These are phyloP conservation scores for Baronia brevicornis DNA, from an alignment of 2,888 invertebrate genomes.

Conservation along the genomic window DNA sequence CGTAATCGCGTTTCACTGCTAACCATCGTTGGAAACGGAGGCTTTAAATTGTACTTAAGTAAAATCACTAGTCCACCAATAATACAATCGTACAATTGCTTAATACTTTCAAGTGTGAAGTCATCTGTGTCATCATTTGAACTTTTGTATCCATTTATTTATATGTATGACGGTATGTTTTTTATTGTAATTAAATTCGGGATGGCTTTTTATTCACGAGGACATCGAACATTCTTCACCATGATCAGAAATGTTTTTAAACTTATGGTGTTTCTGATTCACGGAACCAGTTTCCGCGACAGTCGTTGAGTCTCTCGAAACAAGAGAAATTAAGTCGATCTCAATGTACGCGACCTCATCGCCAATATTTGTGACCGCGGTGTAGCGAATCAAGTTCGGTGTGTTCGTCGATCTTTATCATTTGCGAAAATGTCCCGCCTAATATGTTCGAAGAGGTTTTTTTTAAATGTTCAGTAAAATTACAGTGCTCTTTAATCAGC, in stretches of 20 bases:
- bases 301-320: constrained; percentile 3
- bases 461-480: no score
- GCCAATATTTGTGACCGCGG: constrained; percentile 6
- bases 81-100: not conserved
- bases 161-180: constrained; percentile 1
- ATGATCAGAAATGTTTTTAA: constrained; percentile 9
- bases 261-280: constrained; percentile 5
- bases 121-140: no score
- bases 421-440: constrained; percentile 3
- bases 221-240: no score
- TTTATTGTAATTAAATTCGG: no score
- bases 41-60: constrained; percentile 12
- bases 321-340: constrained; percentile 5
- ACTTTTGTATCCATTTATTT: no score
- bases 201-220: no score
- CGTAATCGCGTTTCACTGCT: not conserved
- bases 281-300: constrained; percentile 3
- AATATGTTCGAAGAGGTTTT: constrained; percentile 7
- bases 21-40: constrained; percentile 2
- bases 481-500: no score
- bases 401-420: constrained; percentile 10
- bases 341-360: constrained; percentile 1
- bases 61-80: constrained; percentile 7
- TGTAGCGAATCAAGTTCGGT: constrained; percentile 8
- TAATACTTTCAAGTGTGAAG: not conserved